A percentile compares a stretch with the other conserved stretches of the same genome.
phyloP scores from a whole-genome alignment of 37 sponge, comb jelly and placozoan species.

The Cliona cf. orientalis region DNA sequence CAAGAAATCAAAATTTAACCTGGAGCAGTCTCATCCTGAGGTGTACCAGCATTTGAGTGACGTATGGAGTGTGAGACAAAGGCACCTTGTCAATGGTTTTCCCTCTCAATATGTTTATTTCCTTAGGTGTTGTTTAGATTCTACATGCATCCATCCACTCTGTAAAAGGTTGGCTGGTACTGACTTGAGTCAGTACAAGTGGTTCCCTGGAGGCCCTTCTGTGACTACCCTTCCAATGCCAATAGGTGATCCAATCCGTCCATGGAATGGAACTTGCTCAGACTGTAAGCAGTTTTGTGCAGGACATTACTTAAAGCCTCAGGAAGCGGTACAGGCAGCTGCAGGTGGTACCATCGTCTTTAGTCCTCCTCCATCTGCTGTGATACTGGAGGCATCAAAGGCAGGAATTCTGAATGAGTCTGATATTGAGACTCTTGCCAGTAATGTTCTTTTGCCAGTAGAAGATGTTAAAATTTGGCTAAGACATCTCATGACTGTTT shows the following conservation, averaged over 20 bases:
- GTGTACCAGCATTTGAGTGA: neutral
- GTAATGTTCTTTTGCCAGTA: neutral
- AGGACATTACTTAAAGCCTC: conserved; percentile 34
- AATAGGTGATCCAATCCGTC: conserved; percentile 4
- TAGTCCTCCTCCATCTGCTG: neutral
- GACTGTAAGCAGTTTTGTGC: neutral
- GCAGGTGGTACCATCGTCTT: neutral
- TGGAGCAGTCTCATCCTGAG: neutral
- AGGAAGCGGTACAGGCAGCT: neutral
- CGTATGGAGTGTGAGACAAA: neutral
- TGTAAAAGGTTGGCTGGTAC: neutral
- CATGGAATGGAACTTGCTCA: conserved; percentile 1
- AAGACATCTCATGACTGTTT: conserved; percentile 23
- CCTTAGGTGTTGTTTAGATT: neutral
- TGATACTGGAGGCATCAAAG: neutral
- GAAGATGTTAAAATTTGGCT: conserved; percentile 23
- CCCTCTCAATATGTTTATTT: neutral
- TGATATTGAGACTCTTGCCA: neutral
- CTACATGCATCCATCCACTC: conserved; percentile 1
- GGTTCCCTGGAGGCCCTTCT: conserved; percentile 17
- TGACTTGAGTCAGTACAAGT: neutral
- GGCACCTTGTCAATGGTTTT: neutral
- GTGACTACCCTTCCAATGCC: conserved; percentile 23
- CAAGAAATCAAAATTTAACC: neutral
- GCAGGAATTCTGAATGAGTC: neutral